These are phyloP conservation scores for Whitmania pigra DNA, from an alignment of 1,140 invertebrate genomes.

Conservation along the genomic window DNA sequence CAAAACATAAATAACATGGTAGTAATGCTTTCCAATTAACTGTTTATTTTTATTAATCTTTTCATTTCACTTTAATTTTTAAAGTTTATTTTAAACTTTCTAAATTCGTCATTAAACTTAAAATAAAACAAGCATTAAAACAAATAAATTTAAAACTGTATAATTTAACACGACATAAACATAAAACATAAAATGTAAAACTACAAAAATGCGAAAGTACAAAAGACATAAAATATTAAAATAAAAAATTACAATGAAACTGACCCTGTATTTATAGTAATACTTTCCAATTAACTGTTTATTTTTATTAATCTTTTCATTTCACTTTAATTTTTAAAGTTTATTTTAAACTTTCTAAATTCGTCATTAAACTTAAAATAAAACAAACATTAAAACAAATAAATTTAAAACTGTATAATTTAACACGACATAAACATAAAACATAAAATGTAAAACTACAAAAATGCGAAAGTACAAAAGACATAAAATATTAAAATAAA, in stretches of 20 bases:
- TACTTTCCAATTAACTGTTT: not conserved
- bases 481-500: too few species aligned
- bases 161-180: not conserved
- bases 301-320: not conserved
- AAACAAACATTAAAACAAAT: not conserved
- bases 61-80: not conserved
- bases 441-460: too few species aligned
- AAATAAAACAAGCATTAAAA: not conserved
- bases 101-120: not conserved
- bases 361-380: not conserved
- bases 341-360: not conserved
- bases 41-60: not conserved
- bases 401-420: not conserved
- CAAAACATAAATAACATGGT: too few species aligned
- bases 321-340: not conserved
- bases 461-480: too few species aligned
- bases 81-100: not conserved
- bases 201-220: too few species aligned
- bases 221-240: too few species aligned
- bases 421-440: slow-evolving; percentile 3
- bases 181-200: not conserved
- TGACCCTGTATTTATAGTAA: too few species aligned
- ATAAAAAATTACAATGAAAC: too few species aligned
- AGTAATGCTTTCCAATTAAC: not conserved
- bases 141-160: not conserved